Evolutionary conservation across 1,140 invertebrate genomes (phyloP), one percentile per base, ranked within the genome.

Genomic region (Zaprionus tsacasi): DNA sequence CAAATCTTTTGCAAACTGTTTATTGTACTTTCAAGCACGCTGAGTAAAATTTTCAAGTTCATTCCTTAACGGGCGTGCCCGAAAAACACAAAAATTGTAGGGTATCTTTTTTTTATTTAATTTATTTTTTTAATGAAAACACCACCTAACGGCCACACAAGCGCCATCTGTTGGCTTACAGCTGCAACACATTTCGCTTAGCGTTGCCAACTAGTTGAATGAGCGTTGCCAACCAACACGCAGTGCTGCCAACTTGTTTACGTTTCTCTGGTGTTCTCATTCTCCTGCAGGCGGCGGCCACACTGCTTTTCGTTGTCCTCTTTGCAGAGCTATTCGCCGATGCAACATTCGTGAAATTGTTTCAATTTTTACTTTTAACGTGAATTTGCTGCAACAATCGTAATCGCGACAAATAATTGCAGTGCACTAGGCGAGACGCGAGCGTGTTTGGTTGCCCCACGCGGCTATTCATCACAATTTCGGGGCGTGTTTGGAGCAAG

Each of bases 401-500:
- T 54, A 54, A 57, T 43, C 12, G 72, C 59, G 59, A 27, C 35
- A 59, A 52, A 54, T 54, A 52, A 58, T 55, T 38, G 11, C 30
- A 55, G 30, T 55, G 58, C 57, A 59, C 1, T 36, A 67, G 68
- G 45, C 67, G 72, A 66, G 71, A 66, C 65, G 72, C 70, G 77
- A 72, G 77, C 72, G 77, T 68, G 69, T 64, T 64, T 63, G 66
- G 63, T 30, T 59, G 69, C 58, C 58, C 52, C 66, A 55, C 27
- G 52, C 65, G 65, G 65, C 60, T 33, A 50, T 68, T 61, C 59
- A 45, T 45, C 69, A 66, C 25, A 56, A 60, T 76, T 71, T 71
- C 60, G 69, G 57, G 60, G 70, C 74, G 73, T 76, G 63, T 67
- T 67, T 54, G 77, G 69, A 67, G 66, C 80, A 82, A 83, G 80